Evolutionary conservation across 23 tunicate genomes (phyloP), one percentile per base, ranked within the genome.

Genomic region (Styela clava): DNA sequence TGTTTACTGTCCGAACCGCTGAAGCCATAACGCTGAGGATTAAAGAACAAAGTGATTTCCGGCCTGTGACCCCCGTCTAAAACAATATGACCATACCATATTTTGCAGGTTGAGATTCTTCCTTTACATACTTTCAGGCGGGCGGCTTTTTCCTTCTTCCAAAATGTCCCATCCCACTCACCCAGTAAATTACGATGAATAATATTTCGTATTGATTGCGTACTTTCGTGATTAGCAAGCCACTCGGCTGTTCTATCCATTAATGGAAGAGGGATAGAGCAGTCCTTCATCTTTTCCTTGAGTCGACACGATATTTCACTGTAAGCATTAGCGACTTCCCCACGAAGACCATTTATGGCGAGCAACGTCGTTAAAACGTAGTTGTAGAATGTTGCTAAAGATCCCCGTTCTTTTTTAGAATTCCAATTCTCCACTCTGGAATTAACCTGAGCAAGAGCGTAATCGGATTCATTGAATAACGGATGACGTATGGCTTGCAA

Each of bases 401-500:
- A 79, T 5, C 84, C 87, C 21, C 31, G 30, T 69, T 88, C 93
- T 24, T 88, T 88, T 31, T 64, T 69, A 2, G 16, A 0, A 9
- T 69, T 84, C 93, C 93, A 88, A 1, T 78, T 26, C 35, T 76
- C 84, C 0, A 88, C 84, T 2, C 62, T 63, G 9, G 78, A 74
- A 25, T 74, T 35, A 33, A 88, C 87, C 0, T 78, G 30, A n/a
- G 56, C 36, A 18, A 88, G 81, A 1, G 52, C 2, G 33, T 83
- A 88, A 21, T 71, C 34, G 7, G 61, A n/a, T 31, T 77, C 64
- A 19, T 21, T 24, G 0, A 33, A 20, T 21, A 69, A 0, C 0
- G 62, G 78, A 37, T 83, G 93, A 0, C 93, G 93, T 56, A 88
- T 83, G 1, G 87, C 93, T 24, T 88, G 78, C 2, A 88, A 62